Base-by-base conservation (phyloP, 2,888 invertebrate species). In the Sinodicranocentrus sp. region DNA sequence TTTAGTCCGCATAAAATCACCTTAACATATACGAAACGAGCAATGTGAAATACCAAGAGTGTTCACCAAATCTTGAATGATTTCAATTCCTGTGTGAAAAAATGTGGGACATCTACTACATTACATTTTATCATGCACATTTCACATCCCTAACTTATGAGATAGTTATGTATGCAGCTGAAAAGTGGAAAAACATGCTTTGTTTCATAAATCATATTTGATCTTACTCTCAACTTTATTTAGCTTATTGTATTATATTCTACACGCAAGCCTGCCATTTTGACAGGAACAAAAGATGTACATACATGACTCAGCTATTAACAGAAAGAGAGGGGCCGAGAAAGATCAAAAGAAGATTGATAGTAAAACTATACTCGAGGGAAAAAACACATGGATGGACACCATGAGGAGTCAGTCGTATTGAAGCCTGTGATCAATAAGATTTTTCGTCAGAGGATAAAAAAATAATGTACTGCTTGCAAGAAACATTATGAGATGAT, bases 271-370 rank as follows among this genome's bases (percentile, higher is more conserved):
- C 43, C 43, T 73, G 59, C 59, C 25, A 26, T 10, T n/a, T 48
- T 77, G 77, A 83, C 83, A 83, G 61, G 76, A 70, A 44, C 63
- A 33, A 59, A 73, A 33, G 25, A 80, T 59, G 63, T 28, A n/a
- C n/a, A n/a, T 52, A 63, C 76, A 82, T 82, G 82, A 71, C 73
- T 68, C 75, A 68, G 73, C 68, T 68, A 52, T 82, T 63, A 82
- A 2, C n/a, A n/a, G 39, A 13, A 39, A 39, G 39, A 67, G 57
- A 17, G 61, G 61, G 61, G 23, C 75, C 76, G 82, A 82, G 25
- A 17, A 61, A 52, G 59, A 44, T 72, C 28, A 67, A 61, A 65
- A 17, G n/a, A 57, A 80, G 44, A 63, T 33, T 73, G 63, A 72
- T 72, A 13, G 70, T 52, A 1, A 19, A 21, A 57, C 13, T 39